Evolutionary conservation across 2,113 vertebrate species (phyloP).

Genomic region (Pelecanus crispus): DNA sequence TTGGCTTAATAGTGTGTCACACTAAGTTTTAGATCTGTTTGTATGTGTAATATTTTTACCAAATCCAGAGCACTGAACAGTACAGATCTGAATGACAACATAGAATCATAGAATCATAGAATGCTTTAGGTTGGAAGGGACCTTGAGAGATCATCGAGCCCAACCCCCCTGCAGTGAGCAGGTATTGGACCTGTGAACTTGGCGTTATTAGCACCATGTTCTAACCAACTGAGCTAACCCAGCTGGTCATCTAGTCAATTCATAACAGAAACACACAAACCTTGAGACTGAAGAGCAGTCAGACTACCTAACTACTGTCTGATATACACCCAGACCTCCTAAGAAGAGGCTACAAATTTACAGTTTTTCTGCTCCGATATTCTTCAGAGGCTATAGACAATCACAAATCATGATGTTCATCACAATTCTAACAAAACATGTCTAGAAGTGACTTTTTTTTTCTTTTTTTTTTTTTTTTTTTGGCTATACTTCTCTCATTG

Average conservation of each 20-base stretch:
- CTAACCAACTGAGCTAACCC: too few species aligned
- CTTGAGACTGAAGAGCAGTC: background rate
- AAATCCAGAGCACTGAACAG: background rate
- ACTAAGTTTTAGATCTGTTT: background rate
- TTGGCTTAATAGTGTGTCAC: background rate
- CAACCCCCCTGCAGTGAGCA: too few species aligned
- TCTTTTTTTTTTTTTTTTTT: background rate
- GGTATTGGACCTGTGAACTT: too few species aligned
- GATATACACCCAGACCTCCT: background rate
- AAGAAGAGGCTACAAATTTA: background rate
- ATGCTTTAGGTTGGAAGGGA: too few species aligned
- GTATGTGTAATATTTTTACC: background rate
- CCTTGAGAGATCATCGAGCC: too few species aligned
- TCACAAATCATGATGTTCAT: background rate
- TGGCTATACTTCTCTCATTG: accelerated
- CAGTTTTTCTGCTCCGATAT: background rate
- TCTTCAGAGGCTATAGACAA: background rate
- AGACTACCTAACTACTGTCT: background rate
- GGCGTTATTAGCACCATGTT: too few species aligned
- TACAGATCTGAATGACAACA: background rate
- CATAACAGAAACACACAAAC: background rate
- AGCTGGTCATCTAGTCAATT: background rate
- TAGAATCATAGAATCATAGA: too few species aligned
- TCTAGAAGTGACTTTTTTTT: accelerated
- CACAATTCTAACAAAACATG: background rate